These are phyloP conservation scores for Carpatolechia fugitivella DNA, from an alignment of 2,888 invertebrate genomes.

Conservation along the genomic window DNA sequence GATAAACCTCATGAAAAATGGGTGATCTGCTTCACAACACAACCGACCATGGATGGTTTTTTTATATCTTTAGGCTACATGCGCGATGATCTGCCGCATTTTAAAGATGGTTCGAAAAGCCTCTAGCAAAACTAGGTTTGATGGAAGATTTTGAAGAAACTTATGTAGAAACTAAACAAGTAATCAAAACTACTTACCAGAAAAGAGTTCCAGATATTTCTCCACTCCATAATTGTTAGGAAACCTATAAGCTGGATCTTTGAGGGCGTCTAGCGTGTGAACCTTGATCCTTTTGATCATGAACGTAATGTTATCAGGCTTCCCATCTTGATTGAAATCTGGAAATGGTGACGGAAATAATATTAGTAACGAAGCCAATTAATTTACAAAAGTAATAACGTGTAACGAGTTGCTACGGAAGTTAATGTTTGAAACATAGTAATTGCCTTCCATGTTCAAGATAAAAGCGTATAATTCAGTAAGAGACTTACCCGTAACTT, in stretches of 20 bases:
- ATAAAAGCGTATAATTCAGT: not conserved
- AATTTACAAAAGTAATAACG: not conserved
- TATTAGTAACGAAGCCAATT: not conserved
- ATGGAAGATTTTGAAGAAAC: too few relatives aligned
- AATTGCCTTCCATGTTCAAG: too few relatives aligned
- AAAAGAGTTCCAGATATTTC: constrained; percentile 98
- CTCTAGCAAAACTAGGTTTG: too few relatives aligned
- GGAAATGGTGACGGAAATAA: constrained; percentile 40
- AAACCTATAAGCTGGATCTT: constrained; percentile 92
- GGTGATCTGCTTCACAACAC: too few relatives aligned
- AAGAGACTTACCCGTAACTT: constrained; percentile 83
- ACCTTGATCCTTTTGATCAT: constrained; percentile 98
- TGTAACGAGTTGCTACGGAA: not conserved
- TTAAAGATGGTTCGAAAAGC: too few relatives aligned
- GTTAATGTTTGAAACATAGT: too few relatives aligned
- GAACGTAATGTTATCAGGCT: constrained; percentile 94
- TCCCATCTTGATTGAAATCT: constrained; percentile 96
- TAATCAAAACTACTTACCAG: constrained; percentile 77
- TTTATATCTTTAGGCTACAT: too few relatives aligned
- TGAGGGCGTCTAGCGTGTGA: constrained; percentile 90
- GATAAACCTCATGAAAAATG: too few relatives aligned
- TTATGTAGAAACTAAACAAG: not conserved
- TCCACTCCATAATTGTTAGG: constrained; percentile 98
- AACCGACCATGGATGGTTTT: too few relatives aligned
- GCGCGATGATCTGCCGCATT: too few relatives aligned